Conservation (phyloP, 2,797 vertebrate species). For the Intellagama lesueurii region DNA sequence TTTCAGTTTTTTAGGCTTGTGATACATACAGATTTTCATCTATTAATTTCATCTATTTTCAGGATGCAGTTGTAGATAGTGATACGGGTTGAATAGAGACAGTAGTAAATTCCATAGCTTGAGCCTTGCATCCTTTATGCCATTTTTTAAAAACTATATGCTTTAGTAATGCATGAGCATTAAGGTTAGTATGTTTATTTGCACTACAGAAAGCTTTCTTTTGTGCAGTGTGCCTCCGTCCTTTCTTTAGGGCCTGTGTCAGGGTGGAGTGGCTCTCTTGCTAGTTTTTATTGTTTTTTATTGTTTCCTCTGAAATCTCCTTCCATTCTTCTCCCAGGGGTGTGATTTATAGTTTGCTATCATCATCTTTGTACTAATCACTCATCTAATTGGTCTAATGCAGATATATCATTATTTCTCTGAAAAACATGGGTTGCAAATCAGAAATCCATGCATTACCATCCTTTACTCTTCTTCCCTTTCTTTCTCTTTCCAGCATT, state of each 20-base stretch:
- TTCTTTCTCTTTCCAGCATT: not conserved
- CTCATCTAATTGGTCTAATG: not conserved
- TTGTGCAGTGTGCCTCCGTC: not conserved
- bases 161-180: constrained; percentile 25
- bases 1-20: not conserved
- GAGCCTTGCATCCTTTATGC: not conserved
- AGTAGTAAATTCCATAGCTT: not conserved
- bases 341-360: not conserved
- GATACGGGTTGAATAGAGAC: not conserved
- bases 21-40: not conserved
- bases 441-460: too few species aligned
- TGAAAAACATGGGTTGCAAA: constrained; percentile 9
- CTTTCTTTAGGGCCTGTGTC: not conserved
- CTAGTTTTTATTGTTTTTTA: not conserved
- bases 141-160: not conserved
- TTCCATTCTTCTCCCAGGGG: too few species aligned
- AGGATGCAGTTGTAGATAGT: not conserved
- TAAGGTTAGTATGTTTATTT: constrained; percentile 1
- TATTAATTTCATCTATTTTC: not conserved
- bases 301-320: not conserved
- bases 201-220: constrained; percentile 1
- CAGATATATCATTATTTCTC: not conserved
- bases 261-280: not conserved
- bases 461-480: not conserved
- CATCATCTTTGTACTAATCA: not conserved